Conservation (phyloP, 2,797 vertebrate genomes). For the Lophura swinhoii region DNA sequence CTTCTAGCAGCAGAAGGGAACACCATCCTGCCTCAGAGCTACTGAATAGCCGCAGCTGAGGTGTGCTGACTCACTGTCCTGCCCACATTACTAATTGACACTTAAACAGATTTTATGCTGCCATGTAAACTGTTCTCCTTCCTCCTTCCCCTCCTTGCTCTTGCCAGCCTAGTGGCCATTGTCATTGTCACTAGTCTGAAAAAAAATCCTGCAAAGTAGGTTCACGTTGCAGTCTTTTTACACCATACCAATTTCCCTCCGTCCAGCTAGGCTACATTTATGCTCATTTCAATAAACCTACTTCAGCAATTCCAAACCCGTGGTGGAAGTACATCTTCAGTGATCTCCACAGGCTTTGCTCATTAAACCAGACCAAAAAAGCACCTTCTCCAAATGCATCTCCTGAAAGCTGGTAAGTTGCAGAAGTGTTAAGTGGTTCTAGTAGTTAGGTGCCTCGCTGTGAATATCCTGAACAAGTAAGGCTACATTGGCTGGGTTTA, state of each 20-base stretch:
- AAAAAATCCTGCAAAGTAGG: neutral
- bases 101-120: neutral
- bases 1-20: accelerated
- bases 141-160: accelerated
- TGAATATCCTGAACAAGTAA: neutral
- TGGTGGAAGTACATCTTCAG: accelerated
- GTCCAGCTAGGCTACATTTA: neutral
- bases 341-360: neutral
- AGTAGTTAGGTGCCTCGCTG: neutral
- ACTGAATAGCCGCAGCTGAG: neutral
- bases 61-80: neutral
- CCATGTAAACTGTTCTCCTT: no score
- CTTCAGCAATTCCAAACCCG: accelerated
- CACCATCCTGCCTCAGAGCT: neutral
- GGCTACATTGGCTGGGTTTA: neutral
- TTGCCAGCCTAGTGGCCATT: accelerated
- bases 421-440: neutral
- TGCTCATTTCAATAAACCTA: neutral
- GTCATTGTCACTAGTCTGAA: accelerated
- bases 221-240: accelerated
- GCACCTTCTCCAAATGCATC: neutral
- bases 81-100: neutral
- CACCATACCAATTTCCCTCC: accelerated
- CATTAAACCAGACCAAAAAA: accelerated
- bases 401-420: neutral